These are phyloP conservation scores for Hemibagrus guttatus DNA, from an alignment of 2,797 vertebrate species.

Conservation along the genomic window DNA sequence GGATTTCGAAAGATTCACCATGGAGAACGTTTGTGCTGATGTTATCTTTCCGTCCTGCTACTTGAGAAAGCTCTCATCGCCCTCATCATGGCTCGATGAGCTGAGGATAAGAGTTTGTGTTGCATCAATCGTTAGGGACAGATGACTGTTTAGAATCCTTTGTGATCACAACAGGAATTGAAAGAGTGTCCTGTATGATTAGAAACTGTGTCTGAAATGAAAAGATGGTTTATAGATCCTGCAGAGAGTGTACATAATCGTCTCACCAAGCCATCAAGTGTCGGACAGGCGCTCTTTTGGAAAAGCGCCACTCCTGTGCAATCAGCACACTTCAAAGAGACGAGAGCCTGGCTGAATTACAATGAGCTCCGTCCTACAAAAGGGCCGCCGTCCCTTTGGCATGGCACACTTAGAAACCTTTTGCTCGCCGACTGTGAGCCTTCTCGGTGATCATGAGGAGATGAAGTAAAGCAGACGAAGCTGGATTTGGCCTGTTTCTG, in stretches of 20 bases:
- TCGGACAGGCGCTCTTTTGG: conserved; percentile 14
- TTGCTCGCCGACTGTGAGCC: neutral
- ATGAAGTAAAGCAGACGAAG: conserved; percentile 1
- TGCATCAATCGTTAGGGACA: neutral
- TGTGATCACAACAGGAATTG: neutral
- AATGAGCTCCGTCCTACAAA: conserved; percentile 47
- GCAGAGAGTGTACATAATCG: conserved; percentile 5
- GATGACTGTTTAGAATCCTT: neutral
- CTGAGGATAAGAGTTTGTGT: neutral
- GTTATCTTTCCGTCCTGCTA: neutral
- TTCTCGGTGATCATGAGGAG: neutral
- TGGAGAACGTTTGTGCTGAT: neutral
- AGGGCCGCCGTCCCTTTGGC: neutral
- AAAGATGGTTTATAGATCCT: neutral
- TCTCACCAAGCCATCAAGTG: conserved; percentile 50
- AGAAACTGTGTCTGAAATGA: neutral
- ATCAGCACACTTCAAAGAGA: conserved; percentile 70
- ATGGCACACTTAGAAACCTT: neutral
- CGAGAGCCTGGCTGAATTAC: conserved; percentile 67
- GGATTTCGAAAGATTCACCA: neutral
- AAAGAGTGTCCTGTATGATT: neutral
- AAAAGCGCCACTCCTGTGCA: conserved; percentile 49
- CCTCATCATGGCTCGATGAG: conserved; percentile 5
- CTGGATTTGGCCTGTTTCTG: conserved; percentile 6
- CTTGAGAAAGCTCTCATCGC: neutral